Evolutionary conservation across 2,113 vertebrate species (phyloP).

Genomic region (Coracopsis vasa): DNA sequence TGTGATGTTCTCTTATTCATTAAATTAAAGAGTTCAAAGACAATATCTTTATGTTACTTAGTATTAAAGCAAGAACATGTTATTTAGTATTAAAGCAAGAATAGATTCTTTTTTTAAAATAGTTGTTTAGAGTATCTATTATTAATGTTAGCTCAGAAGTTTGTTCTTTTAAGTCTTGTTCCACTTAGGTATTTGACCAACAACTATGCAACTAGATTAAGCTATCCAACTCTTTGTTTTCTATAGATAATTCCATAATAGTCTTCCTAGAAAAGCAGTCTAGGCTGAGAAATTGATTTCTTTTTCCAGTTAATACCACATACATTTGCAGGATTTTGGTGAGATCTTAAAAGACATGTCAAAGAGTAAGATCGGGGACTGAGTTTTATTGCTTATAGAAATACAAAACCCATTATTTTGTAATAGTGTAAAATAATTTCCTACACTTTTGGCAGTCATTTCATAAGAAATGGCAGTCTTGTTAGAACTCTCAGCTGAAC

Average conservation of each 20-base stretch:
- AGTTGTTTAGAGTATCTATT: background rate
- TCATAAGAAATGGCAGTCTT: background rate
- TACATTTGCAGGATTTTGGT: background rate
- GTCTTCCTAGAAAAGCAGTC: background rate
- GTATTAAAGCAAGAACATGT: background rate
- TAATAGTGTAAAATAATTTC: background rate
- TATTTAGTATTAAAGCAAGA: background rate
- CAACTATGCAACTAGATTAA: background rate
- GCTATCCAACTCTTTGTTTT: background rate
- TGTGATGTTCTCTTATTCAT: background rate
- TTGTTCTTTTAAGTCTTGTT: background rate
- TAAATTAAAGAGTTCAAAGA: background rate
- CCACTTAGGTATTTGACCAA: background rate
- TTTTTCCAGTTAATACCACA: background rate
- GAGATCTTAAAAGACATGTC: background rate
- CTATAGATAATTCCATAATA: background rate
- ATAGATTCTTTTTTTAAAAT: background rate
- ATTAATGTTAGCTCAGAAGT: background rate
- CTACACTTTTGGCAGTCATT: background rate
- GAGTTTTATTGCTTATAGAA: background rate
- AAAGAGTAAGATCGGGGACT: background rate
- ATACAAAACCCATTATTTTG: background rate
- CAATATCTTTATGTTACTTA: background rate
- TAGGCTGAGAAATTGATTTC: background rate
- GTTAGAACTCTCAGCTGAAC: background rate